Base-by-base conservation (phyloP, 2,113 vertebrate species). In the Percopsis transmontana region DNA sequence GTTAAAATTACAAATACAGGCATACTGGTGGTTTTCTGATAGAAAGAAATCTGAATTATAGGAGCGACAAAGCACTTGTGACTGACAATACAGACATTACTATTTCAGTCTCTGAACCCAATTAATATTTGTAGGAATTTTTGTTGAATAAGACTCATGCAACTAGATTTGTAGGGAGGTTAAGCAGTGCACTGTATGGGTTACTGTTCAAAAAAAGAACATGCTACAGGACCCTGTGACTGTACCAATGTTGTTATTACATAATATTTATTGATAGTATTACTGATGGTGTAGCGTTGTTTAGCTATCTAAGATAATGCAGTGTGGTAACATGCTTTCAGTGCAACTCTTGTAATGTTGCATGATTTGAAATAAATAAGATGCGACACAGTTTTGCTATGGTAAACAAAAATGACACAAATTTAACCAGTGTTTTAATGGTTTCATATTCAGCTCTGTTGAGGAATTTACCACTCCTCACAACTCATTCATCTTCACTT, bases 351-450 rank as follows among this genome's bases (percentile, higher is more conserved):
- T 54, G 50, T 44, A 55, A 55, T 14, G 13, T 27, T 53, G 50
- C 38, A 54, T 53, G 33, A 58, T 58, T 57, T 67, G 7, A 42
- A 67, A 58, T 67, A 48, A 67, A 66, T 42, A 24, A 19, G 54
- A 57, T 13, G 20, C 23, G n/a, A 85, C 12, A 12, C 23, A 23
- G 12, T n/a, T 81, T 33, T 16, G 6, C 53, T 20, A 20, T 58
- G 20, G 38, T 5, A 56, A 69, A 0, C 10, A n/a, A 62, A 4
- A 72, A 41, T 65, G 58, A 39, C 52, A 58, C 55, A 77, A 38
- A 44, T 14, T 66, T 79, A 81, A 76, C 59, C 81, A 88, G 89
- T 70, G 61, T 83, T 89, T 90, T 87, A 87, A 83, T 86, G 62
- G 41, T 88, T 81, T 89, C 77, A 87, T 85, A 76, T 75, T 83